These are phyloP conservation scores for Hydractinia echinata DNA, from an alignment of 30 jellyfish, hydroid and myxozoan species.

Conservation along the genomic window DNA sequence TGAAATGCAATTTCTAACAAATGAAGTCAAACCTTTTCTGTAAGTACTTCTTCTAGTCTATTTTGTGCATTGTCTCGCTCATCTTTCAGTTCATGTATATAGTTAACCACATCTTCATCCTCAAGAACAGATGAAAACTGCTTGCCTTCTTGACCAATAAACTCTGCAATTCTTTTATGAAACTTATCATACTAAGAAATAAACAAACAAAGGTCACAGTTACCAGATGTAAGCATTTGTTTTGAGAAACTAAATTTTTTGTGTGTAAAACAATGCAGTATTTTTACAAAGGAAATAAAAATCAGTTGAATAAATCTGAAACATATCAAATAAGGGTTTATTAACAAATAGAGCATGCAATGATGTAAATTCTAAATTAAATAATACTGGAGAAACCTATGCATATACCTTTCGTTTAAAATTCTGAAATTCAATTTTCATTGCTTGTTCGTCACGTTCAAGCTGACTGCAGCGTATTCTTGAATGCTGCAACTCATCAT, in stretches of 20 bases:
- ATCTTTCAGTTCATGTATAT: constrained; percentile 20
- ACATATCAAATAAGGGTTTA: no score
- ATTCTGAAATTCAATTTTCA: neutral
- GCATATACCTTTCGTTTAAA: neutral
- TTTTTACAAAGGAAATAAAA: no score
- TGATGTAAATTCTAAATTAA: neutral
- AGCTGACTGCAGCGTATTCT: neutral
- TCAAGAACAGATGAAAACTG: neutral
- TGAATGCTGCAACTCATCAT: neutral
- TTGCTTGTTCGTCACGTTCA: neutral
- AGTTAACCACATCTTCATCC: constrained; percentile 19
- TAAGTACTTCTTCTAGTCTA: constrained; percentile 5
- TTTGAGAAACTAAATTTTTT: neutral
- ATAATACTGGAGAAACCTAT: neutral
- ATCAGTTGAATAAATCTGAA: no score
- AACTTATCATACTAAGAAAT: constrained; percentile 47
- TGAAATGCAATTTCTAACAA: neutral
- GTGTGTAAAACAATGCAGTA: no score
- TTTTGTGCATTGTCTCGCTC: constrained; percentile 14
- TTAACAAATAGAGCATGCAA: no score
- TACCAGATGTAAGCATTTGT: neutral
- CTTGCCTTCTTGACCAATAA: constrained; percentile 8
- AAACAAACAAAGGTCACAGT: neutral
- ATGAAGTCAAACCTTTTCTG: constrained; percentile 18
- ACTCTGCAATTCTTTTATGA: constrained; percentile 15